Percentiles rank a stretch among this genome's conserved stretches.
phyloP scores from a whole-genome alignment of 2,888 invertebrate genomes.

The Chloromyia formosa region DNA sequence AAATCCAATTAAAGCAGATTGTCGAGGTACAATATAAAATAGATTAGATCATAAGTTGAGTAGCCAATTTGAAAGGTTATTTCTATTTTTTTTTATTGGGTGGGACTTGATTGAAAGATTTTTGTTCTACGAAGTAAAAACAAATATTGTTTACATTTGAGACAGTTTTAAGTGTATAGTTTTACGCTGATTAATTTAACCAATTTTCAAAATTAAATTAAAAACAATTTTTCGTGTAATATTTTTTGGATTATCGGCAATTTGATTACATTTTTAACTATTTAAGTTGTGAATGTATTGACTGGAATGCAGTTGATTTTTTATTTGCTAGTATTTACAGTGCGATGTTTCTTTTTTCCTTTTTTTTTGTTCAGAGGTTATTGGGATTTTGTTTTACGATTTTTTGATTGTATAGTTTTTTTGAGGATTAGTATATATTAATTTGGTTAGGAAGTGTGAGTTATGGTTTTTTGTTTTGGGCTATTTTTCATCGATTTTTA shows the following conservation, averaged over 20 bases:
- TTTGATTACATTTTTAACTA: constrained; percentile 34
- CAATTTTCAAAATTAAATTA: too few species aligned
- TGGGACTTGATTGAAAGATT: too few species aligned
- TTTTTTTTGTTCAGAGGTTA: constrained; percentile 29
- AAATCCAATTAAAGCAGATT: background rate
- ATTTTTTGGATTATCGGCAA: background rate
- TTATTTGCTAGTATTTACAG: constrained; percentile 45
- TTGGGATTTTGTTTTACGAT: constrained; percentile 26
- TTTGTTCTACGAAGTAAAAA: too few species aligned
- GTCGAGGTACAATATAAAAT: background rate
- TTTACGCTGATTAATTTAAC: background rate
- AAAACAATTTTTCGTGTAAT: background rate
- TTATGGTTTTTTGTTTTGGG: constrained; percentile 45
- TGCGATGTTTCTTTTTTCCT: constrained; percentile 5
- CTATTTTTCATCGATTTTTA: constrained; percentile 49
- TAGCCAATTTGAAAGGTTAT: background rate
- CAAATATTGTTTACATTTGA: background rate
- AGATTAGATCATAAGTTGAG: background rate
- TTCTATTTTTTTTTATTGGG: background rate
- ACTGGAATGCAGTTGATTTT: constrained; percentile 21
- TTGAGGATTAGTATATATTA: constrained; percentile 21
- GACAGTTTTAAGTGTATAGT: background rate
- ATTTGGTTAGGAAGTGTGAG: constrained; percentile 48
- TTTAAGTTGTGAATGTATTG: constrained; percentile 13
- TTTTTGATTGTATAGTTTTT: too few species aligned